Conservation (phyloP, 2,797 vertebrate genomes). For the Urosaurus nigricauda region DNA sequence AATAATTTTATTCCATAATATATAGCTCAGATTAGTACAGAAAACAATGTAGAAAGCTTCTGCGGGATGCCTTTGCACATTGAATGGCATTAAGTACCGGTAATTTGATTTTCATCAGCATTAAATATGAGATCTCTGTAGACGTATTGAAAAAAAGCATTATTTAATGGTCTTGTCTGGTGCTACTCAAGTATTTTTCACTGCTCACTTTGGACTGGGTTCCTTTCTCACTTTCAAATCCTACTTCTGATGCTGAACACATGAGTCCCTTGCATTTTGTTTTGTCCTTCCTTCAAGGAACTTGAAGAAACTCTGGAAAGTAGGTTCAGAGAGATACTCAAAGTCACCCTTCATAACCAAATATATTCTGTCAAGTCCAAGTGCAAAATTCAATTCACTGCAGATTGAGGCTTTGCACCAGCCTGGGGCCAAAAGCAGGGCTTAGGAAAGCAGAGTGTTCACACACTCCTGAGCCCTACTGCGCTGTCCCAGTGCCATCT, state of each 20-base stretch:
- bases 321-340: not conserved
- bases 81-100: not conserved
- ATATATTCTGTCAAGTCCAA: not conserved
- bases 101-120: not conserved
- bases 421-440: too few species aligned
- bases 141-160: not conserved
- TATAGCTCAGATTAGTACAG: not conserved
- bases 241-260: constrained; percentile 41
- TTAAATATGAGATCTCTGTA: not conserved
- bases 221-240: not conserved
- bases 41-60: not conserved
- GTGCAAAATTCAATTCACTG: not conserved
- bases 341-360: not conserved
- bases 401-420: too few species aligned
- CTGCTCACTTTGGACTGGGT: not conserved
- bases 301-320: not conserved
- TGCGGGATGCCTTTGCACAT: not conserved
- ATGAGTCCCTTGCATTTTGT: constrained; percentile 1
- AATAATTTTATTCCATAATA: constrained; percentile 35
- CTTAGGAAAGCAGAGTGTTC: too few species aligned
- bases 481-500: too few species aligned
- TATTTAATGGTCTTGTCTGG: not conserved
- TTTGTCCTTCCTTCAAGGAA: not conserved
- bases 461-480: too few species aligned
- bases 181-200: not conserved